Evolutionary conservation across 2,113 vertebrate species (phyloP).

Genomic region (Campylomormyrus tamandua): DNA sequence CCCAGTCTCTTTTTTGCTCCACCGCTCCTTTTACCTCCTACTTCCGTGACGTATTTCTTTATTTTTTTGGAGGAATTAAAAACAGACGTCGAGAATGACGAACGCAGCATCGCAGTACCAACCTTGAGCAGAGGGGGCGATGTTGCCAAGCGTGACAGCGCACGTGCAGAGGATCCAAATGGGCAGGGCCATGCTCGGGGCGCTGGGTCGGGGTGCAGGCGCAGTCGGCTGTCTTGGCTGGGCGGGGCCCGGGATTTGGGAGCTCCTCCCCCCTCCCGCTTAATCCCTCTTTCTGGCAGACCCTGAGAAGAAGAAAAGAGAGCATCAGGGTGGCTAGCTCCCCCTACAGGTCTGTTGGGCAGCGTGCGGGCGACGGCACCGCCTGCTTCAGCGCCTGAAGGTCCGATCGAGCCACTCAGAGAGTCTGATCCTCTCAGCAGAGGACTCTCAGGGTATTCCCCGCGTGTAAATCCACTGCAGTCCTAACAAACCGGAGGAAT

Average conservation of each 20-base stretch:
- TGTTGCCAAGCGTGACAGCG: slow-evolving; percentile 17
- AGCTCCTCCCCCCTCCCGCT: background rate
- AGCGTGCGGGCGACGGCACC: background rate
- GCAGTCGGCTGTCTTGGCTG: background rate
- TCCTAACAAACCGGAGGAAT: background rate
- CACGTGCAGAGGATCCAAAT: slow-evolving; percentile 24
- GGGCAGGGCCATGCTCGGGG: slow-evolving; percentile 18
- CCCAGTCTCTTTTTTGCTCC: slow-evolving; percentile 46
- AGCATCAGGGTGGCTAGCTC: background rate
- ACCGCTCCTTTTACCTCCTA: slow-evolving; percentile 29
- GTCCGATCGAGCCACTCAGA: background rate
- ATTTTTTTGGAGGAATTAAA: background rate
- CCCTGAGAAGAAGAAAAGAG: background rate
- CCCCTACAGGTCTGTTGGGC: background rate
- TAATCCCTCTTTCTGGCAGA: slow-evolving; percentile 13
- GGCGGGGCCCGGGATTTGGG: background rate
- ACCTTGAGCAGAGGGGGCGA: slow-evolving; percentile 30
- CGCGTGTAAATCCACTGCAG: background rate
- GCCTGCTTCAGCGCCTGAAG: background rate
- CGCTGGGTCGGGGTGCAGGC: background rate
- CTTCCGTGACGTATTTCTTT: background rate
- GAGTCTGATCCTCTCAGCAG: background rate
- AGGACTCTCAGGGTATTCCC: background rate
- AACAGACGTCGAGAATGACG: background rate
- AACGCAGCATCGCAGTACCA: background rate